Evolutionary conservation across 2,797 vertebrate genomes (phyloP), one percentile per base, ranked within the genome.

Genomic region (Tamandua tetradactyla): DNA sequence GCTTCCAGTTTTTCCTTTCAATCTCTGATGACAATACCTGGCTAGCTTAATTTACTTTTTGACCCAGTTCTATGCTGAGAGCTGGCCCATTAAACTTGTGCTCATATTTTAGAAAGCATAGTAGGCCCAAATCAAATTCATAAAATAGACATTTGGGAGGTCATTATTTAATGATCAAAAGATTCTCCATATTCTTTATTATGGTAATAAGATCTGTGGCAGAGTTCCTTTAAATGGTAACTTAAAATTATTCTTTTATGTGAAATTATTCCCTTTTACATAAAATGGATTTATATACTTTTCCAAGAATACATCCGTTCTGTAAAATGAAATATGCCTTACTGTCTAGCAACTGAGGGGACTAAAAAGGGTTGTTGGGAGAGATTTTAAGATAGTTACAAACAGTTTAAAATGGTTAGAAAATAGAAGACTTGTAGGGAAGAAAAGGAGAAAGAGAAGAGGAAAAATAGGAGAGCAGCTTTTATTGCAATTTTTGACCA

Each of bases 11-110:
- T 94, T 89, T 90, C 23, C 76, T 78, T 80, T 95, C 5, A 37
- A 22, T 44, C 62, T 93, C 79, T 55, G 40, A 55, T n/a, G 62
- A 64, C 27, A 76, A 93, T 44, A 92, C 4, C 61, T 75, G 80
- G 64, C n/a, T 82, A 80, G 59, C 40, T 91, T 89, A 71, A 89
- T 79, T 94, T 92, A 85, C 72, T 80, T 95, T 95, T 93, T 90
- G 91, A 95, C 78, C 42, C 61, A 94, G 66, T 93, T 95, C 69
- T 86, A 47, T 86, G 35, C 61, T 86, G 62, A 72, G 13, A 92
- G 35, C 25, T 81, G 64, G 25, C 35, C 82, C 71, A 25, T 83
- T 83, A 88, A 94, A 92, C 40, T 85, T 86, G 78, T 7, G 72
- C 47, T 57, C 9, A 47, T 85, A 49, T 62, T 90, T 74, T 62